Evolutionary conservation across 2,797 vertebrate genomes (phyloP).

Genomic region (Takifugu ocellatus): DNA sequence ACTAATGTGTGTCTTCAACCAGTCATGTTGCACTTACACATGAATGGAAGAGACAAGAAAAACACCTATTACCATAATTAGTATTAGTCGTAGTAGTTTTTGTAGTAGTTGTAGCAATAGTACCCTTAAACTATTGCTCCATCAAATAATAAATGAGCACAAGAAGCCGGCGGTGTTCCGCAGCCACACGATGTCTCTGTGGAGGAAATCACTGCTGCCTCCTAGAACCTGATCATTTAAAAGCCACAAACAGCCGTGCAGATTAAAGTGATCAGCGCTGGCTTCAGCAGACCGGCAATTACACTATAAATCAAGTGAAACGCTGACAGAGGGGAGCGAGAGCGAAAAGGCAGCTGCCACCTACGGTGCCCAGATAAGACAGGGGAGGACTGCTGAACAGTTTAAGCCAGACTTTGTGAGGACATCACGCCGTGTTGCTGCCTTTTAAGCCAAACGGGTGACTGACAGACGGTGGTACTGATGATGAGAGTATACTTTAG

Average conservation of each 20-base stretch:
- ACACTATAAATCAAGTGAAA: conserved; percentile 31
- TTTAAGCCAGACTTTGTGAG: no score
- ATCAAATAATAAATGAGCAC: conserved; percentile 32
- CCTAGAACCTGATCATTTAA: conserved; percentile 38
- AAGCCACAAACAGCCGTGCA: conserved; percentile 50
- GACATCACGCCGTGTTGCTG: no score
- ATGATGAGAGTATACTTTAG: conserved; percentile 15
- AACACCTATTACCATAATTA: no score
- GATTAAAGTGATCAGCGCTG: conserved; percentile 48
- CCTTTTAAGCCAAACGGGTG: no score
- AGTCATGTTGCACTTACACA: no score
- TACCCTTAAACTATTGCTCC: conserved; percentile 2
- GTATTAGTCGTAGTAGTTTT: no score
- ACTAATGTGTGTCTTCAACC: not conserved
- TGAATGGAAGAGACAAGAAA: no score
- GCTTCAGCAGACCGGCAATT: conserved; percentile 43
- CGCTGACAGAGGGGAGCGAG: conserved; percentile 22
- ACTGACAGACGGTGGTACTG: not conserved
- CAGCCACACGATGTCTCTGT: conserved; percentile 35
- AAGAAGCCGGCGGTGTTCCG: conserved; percentile 25
- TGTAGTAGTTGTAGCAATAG: no score
- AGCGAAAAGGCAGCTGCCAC: conserved; percentile 30
- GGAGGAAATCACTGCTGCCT: conserved; percentile 23
- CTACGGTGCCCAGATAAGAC: conserved; percentile 12
- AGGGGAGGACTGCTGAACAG: not conserved